Evolutionary conservation across 2,888 invertebrate genomes (phyloP), one percentile per base, ranked within the genome.

Genomic region (Chrysolina oricalcia): DNA sequence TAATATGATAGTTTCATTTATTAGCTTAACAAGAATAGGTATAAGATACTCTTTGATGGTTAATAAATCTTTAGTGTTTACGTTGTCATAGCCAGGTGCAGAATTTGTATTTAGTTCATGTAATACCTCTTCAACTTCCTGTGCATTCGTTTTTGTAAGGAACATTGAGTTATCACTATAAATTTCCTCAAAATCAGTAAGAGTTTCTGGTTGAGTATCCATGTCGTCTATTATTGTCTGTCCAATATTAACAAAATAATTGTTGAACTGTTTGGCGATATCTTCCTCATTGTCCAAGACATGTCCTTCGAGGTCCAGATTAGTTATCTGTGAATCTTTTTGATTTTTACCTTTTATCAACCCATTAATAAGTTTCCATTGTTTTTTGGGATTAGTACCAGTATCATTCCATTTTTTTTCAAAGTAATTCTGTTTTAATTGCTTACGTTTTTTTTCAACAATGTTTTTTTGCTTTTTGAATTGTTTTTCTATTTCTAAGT

Each of bases 311-410:
- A 41, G 19, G 40, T 64, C 64, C 11, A 64, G 17, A 64, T 41
- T 64, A 41, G 64, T 41, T 64, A 64, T 64, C 40, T 41, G 43
- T 41, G 41, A 64, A 21, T 19, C 4, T 64, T 64, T 64, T 64
- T 63, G 15, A 64, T 64, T 64, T 17, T 64, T 41, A 41, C 64
- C 64, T 64, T 64, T 64, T 64, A 64, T 64, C 41, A 41, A 41
- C 2, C 64, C 17, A 41, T 64, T 64, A 41, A 64, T 41, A n/a
- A n/a, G n/a, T 64, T 19, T 64, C 41, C 64, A 64, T 64, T 64
- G 63, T 27, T 63, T 63, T 63, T 63, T 63, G 63, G 35, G 8
- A 63, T 63, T 35, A 13, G 63, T 40, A 35, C 35, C 40, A 63
- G 63, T 63, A 35, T 40, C 35, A 11, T 63, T 63, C 63, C 21